Conservation (phyloP, 2,797 vertebrate species). For the Cuculus canorus region DNA sequence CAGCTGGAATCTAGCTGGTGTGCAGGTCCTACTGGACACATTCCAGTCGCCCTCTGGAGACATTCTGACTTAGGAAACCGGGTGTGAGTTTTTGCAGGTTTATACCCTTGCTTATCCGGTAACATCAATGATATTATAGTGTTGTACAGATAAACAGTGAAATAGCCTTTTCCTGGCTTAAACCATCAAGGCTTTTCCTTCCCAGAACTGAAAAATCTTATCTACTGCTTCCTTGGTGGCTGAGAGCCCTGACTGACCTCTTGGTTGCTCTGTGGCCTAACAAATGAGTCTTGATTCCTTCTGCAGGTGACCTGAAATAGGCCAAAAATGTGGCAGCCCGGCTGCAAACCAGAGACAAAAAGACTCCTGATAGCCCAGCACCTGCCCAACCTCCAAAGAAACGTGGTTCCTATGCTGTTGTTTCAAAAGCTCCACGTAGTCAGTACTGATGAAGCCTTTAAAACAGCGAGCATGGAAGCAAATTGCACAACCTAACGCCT, state of each 20-base stretch:
- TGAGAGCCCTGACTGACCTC: not conserved
- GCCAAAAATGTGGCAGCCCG: not conserved
- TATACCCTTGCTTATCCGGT: not conserved
- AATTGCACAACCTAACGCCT: not conserved
- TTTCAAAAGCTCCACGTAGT: not conserved
- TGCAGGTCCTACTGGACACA: not conserved
- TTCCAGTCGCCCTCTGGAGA: not conserved
- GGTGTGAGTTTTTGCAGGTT: not conserved
- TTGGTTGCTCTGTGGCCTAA: not conserved
- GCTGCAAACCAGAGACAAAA: not conserved
- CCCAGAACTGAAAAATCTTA: not conserved
- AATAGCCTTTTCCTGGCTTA: not conserved
- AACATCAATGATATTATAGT: not conserved
- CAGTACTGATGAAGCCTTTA: not conserved
- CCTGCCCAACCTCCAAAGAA: not conserved
- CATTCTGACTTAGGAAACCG: not conserved
- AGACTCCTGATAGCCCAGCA: not conserved
- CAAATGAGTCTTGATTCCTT: not conserved
- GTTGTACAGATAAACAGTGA: not conserved
- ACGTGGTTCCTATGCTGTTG: not conserved
- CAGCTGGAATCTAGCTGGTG: not conserved
- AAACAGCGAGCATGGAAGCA: not conserved
- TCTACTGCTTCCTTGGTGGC: not conserved
- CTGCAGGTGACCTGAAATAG: not conserved
- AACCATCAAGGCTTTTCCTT: not conserved